Evolutionary conservation across 1,140 invertebrate genomes (phyloP), one percentile per base, ranked within the genome.

Genomic region (Caerostris darwini): DNA sequence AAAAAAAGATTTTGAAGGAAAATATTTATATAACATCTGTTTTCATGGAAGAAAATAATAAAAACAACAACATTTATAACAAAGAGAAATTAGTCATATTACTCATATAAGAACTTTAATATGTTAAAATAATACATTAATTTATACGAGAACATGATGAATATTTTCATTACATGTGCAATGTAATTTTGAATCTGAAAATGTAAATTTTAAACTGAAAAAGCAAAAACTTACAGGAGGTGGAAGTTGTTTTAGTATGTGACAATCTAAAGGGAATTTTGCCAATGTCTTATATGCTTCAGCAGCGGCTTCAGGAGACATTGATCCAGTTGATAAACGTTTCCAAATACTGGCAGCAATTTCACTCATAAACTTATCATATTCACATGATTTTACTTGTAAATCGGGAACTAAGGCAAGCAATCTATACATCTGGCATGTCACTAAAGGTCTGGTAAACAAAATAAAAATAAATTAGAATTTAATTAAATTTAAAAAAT

Each of bases 351-450:
- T 67, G n/a, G 59, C 10, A 5, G 89, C 71, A n/a, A 85, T 82
- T 57, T 94, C 94, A 56, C 12, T 82, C 91, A 94, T 93, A 61
- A 93, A 94, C 34, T 88, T 93, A 53, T 94, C 94, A 94, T 89
- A 94, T 69, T 92, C 90, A 69, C 64, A 61, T 4, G 94, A 93
- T 83, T 71, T 88, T 10, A 94, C 94, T 83, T 69, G 50, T 12
- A 94, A 19, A 34, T 93, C 85, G 7, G 94, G 94, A n/a, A 93
- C 50, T 34, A 94, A 61, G 53, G 67, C 12, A n/a, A 94, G 87
- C 5, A 94, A 50, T 67, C 83, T 57, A 86, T 53, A 94, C 90
- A 94, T 89, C 64, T 58, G 19, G 14, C 85, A 89, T 6, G 57
- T 87, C 14, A 94, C 82, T 7, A 87, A 12, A 34, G 83, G 2